Evolutionary conservation across 2,888 invertebrate genomes (phyloP).

Genomic region (Campoplex nolae): DNA sequence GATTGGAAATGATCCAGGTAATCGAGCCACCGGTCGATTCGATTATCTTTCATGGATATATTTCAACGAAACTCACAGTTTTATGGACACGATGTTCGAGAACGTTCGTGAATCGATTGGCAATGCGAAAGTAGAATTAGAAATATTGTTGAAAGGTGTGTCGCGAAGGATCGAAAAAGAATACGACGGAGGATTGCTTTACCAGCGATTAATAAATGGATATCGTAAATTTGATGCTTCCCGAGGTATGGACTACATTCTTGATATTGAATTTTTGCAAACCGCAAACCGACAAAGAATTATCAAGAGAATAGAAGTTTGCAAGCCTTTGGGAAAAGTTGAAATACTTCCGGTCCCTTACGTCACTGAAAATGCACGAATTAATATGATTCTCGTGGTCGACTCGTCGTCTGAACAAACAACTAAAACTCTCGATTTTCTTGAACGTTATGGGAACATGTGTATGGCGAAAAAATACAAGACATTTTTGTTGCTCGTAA

Average conservation of each 20-base stretch:
- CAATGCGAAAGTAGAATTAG: constrained; percentile 89
- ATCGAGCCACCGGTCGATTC: constrained; percentile 90
- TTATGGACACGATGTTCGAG: constrained; percentile 92
- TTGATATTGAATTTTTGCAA: constrained; percentile 89
- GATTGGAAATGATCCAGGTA: constrained; percentile 89
- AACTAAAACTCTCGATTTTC: constrained; percentile 88
- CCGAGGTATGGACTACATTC: constrained; percentile 93
- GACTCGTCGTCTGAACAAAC: constrained; percentile 84
- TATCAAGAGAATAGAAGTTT: constrained; percentile 90
- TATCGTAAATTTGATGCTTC: constrained; percentile 93
- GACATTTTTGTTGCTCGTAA: constrained; percentile 90
- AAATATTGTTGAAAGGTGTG: constrained; percentile 86
- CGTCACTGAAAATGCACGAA: constrained; percentile 96
- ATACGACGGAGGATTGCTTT: constrained; percentile 85
- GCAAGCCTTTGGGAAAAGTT: constrained; percentile 93
- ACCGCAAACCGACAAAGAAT: constrained; percentile 81
- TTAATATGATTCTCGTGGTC: constrained; percentile 91
- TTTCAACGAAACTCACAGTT: constrained; percentile 93
- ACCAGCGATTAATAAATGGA: constrained; percentile 88
- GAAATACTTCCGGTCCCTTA: constrained; percentile 97
- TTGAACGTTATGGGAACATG: constrained; percentile 89
- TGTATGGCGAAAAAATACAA: constrained; percentile 93
- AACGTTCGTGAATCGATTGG: constrained; percentile 88
- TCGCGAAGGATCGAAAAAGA: constrained; percentile 85
- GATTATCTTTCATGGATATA: constrained; percentile 95